Evolutionary conservation across 2,113 vertebrate species (phyloP), one percentile per base, ranked within the genome.

Genomic region (Chamaea fasciata): DNA sequence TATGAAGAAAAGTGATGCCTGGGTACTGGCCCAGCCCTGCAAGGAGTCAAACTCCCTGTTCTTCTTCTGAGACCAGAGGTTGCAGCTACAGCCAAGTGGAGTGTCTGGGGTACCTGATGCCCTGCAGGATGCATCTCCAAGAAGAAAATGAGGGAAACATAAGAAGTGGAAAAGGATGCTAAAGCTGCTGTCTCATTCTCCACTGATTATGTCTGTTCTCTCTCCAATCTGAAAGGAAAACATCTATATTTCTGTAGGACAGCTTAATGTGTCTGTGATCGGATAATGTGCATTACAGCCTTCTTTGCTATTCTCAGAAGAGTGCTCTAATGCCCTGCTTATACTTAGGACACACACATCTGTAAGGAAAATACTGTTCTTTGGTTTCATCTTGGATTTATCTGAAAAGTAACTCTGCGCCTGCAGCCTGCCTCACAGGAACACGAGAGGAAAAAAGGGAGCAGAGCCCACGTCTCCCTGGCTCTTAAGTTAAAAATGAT

Each of bases 401-500:
- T 63, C 78, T 4, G 0, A 55, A 90, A 87, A 75, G 80, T 87
- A 87, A 46, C 53, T 92, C 71, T 0, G 0, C 0, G 4, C 87
- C 77, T 53, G 47, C 82, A 87, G 57, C 67, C 67, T 56, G 82
- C 57, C 81, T 94, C 2, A 4, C 35, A 60, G 67, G n/a, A 90
- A 18, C 3, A 19, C 1, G 1, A 33, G 62, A 0, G 3, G 13
- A 41, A 46, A 62, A 64, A 64, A 94, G 55, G 46, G 50, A 35
- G 46, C 59, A 52, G 10, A 39, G 7, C 41, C 15, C 4, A 3
- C 2, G 0, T 69, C 42, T 68, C 73, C 52, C 50, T 63, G 56
- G 71, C 64, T 94, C 97, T 95, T 84, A 76, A 94, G 92, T 97
- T 96, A 94, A 90, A 84, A 91, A 91, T 76, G 71, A 73, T 78